Evolutionary conservation across 2,888 invertebrate species (phyloP), one percentile per base, ranked within the genome.

Genomic region (Adelognathus sp.): DNA sequence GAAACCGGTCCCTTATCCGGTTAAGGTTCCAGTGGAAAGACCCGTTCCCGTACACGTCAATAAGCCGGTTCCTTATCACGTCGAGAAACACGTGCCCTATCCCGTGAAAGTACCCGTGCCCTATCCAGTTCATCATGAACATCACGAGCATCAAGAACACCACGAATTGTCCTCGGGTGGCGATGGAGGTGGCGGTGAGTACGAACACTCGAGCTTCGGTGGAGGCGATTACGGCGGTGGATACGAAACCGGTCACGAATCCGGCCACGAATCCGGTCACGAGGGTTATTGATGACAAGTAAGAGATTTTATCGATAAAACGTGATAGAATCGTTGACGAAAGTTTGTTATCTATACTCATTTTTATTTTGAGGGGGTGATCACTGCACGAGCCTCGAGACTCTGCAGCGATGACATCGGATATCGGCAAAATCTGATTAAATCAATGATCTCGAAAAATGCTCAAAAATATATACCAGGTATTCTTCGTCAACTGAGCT

Each of bases 101-200:
- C 93, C 93, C 54, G 94, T 95, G 29, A 96, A 96, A 90, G 94
- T 96, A 67, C 94, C 94, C 2, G 94, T 95, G 33, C 94, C 94
- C 24, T 92, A 95, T 16, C 95, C 94, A 0, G 92, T 95, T 29
- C 94, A 94, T 67, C 87, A 91, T 18, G 86, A 88, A 24, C 81
- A 81, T 39, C 69, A 83, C n/a, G 81, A 80, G 11, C 79, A 83
- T 16, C 87, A 91, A 18, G 86, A 88, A 24, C 81, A 81, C 33
- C 69, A 83, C n/a, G 81, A 80, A n/a, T 78, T 83, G 16, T 67
- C 69, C n/a, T 75, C 69, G 54, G 81, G 81, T 6, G 81, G 81
- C n/a, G 79, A 76, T 16, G 79, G 79, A n/a, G 77, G 64, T 54
- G 80, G 31, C 1, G 77, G 67, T 16, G 77, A 54, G 33, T 67